A percentile compares a stretch with the other conserved stretches of the same genome.
These are phyloP conservation scores for Paramuricea clavata DNA, from an alignment of 92 coral and sea anemone species.

Conservation along the genomic window DNA sequence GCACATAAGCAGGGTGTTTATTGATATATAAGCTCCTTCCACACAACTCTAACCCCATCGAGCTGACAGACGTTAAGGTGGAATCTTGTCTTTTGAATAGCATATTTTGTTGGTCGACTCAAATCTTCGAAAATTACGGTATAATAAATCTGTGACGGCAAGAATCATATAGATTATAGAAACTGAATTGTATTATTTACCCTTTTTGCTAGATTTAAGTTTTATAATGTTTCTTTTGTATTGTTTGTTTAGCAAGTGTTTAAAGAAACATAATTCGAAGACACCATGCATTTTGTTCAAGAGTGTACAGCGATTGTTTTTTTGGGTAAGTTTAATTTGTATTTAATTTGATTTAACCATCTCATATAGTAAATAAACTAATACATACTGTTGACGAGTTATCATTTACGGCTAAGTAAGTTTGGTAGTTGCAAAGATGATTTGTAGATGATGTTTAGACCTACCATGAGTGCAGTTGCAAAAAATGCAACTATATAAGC, in stretches of 20 bases:
- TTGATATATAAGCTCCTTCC: no score
- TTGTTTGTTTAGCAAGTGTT: neutral
- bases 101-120: neutral
- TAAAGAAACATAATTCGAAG: neutral
- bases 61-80: no score
- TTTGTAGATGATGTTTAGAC: no score
- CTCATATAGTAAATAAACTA: neutral
- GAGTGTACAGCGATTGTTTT: neutral
- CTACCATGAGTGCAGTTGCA: no score
- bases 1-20: neutral
- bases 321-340: neutral
- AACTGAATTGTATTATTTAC: no score
- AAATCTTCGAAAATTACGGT: neutral
- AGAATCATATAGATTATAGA: no score
- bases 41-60: no score
- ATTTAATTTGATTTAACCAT: neutral
- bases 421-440: no score
- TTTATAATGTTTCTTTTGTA: no score
- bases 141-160: neutral
- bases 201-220: neutral
- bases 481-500: no score
- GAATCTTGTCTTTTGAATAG: no score
- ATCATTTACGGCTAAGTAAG: no score
- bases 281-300: slow-evolving; percentile 1
- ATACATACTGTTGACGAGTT: neutral